Conservation (phyloP, 2,797 vertebrate species). For the Poliocrania exsul region DNA sequence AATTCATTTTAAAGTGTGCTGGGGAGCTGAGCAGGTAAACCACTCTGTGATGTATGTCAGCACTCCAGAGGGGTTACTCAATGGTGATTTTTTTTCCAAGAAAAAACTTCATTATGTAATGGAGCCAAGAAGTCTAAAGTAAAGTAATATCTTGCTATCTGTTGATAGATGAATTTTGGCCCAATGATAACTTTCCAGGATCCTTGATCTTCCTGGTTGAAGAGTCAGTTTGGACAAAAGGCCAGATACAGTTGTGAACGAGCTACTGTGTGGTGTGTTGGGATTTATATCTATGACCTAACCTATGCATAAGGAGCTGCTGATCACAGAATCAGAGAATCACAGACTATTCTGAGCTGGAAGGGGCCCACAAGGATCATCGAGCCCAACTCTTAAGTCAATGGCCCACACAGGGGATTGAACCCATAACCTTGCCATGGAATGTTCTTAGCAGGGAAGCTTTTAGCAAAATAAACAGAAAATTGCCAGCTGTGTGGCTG, state of each 20-base stretch:
- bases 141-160: neutral
- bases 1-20: neutral
- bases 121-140: neutral
- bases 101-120: neutral
- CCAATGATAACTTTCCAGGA: neutral
- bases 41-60: neutral
- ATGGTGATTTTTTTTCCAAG: neutral
- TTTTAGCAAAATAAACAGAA: neutral
- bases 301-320: neutral
- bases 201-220: neutral
- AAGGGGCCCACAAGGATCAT: too few relatives aligned
- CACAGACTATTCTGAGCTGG: too few relatives aligned
- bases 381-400: too few relatives aligned
- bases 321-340: too few relatives aligned
- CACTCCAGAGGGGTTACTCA: neutral
- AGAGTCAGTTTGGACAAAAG: neutral
- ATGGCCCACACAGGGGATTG: too few relatives aligned
- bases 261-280: neutral
- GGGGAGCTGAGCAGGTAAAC: neutral
- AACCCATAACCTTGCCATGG: neutral
- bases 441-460: neutral
- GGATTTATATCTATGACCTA: neutral
- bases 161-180: neutral
- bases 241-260: neutral
- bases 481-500: neutral